A percentile compares a stretch with the other conserved stretches of the same genome.
Conservation (phyloP, 1,140 invertebrate species). For the Sycophaga agraensis region DNA sequence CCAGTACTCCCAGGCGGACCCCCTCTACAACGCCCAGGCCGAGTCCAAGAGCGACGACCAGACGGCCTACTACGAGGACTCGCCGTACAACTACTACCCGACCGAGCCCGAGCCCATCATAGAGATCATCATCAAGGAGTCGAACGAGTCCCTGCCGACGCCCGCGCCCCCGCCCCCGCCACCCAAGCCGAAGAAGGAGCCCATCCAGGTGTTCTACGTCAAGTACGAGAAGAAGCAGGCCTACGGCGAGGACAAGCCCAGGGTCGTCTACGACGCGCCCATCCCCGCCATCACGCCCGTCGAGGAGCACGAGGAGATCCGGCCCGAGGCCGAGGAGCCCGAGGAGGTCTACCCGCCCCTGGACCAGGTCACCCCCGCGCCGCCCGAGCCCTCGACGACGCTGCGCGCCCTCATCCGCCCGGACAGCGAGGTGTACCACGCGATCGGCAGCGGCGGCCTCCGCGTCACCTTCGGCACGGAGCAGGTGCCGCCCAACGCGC, state of each 20-base stretch:
- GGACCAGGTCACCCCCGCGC: conserved; percentile 38
- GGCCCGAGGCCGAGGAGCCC: conserved; percentile 38
- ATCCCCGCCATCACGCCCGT: conserved; percentile 71
- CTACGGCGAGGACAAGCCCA: conserved; percentile 63
- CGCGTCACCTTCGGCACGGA: conserved; percentile 75
- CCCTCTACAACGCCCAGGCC: conserved; percentile 65
- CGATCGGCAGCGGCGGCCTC: conserved; percentile 68
- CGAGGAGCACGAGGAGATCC: conserved; percentile 62
- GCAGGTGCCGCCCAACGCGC: conserved; percentile 53
- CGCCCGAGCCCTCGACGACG: conserved; percentile 66
- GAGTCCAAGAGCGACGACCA: conserved; percentile 59
- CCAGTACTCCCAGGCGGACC: conserved; percentile 76
- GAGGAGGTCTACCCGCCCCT: conserved; percentile 48
- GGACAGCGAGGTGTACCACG: conserved; percentile 78
- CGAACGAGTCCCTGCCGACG: conserved; percentile 75
- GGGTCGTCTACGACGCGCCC: conserved; percentile 76
- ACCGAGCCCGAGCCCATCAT: conserved; percentile 86
- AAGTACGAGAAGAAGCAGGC: conserved; percentile 78
- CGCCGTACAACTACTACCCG: conserved; percentile 62
- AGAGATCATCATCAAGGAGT: conserved; percentile 88
- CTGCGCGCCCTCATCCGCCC: conserved; percentile 79
- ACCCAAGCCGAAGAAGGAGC: conserved; percentile 71
- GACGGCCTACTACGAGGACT: conserved; percentile 43
- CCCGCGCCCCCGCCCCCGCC: conserved; percentile 61
- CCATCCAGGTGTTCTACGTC: conserved; percentile 86